Evolutionary conservation across 2,888 invertebrate species (phyloP).

Genomic region (Euplexia lucipara): DNA sequence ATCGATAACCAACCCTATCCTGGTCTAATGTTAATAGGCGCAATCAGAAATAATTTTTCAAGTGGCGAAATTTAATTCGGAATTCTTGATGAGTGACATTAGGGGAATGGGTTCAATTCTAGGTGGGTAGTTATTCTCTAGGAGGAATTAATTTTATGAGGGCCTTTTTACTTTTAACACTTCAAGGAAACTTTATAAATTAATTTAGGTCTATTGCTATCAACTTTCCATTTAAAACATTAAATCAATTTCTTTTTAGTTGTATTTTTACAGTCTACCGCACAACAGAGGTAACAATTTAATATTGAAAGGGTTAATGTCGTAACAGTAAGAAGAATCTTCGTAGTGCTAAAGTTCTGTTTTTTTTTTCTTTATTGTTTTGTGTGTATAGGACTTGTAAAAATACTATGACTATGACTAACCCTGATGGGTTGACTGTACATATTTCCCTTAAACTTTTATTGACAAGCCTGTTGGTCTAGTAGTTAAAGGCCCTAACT

Average conservation of each 20-base stretch:
- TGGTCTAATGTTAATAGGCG: slow-evolving; percentile 63
- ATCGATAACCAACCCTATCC: slow-evolving; percentile 80
- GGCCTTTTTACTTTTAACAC: not conserved
- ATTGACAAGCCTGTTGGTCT: no score
- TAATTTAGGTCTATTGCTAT: not conserved
- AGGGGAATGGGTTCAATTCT: slow-evolving; percentile 44
- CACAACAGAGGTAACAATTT: no score
- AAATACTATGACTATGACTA: no score
- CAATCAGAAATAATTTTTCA: slow-evolving; percentile 68
- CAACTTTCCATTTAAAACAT: not conserved
- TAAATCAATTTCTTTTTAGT: not conserved
- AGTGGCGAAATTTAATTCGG: slow-evolving; percentile 65
- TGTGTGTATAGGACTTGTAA: no score
- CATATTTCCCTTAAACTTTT: no score
- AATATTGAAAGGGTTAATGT: no score
- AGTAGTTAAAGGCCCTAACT: no score
- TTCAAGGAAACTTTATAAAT: not conserved
- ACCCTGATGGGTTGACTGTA: no score
- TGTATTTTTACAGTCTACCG: no score
- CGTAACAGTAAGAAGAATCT: no score
- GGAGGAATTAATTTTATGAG: slow-evolving; percentile 19
- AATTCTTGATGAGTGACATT: slow-evolving; percentile 58
- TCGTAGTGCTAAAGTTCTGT: no score
- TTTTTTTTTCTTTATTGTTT: no score
- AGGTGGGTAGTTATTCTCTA: slow-evolving; percentile 35